Conservation (phyloP, 2,888 invertebrate species). For the Eulithis prunata region DNA sequence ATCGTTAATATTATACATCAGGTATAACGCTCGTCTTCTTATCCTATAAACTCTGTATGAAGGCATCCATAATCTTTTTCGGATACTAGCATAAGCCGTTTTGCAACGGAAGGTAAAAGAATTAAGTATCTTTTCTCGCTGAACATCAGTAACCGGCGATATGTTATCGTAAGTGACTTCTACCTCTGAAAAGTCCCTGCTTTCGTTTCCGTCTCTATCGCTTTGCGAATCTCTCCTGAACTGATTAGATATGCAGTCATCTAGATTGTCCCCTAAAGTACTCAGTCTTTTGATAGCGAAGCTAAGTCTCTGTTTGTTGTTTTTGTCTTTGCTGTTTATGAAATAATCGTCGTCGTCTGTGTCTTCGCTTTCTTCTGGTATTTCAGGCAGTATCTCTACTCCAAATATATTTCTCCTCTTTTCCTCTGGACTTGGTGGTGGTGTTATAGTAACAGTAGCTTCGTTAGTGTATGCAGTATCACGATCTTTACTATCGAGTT, state of each 20-base stretch:
- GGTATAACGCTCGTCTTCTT: conserved; percentile 64
- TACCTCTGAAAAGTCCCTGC: conserved; percentile 66
- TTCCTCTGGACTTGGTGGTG: conserved; percentile 78
- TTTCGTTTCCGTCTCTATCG: conserved; percentile 56
- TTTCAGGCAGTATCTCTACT: conserved; percentile 81
- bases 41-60: conserved; percentile 74
- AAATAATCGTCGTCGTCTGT: conserved; percentile 57
- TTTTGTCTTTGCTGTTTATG: conserved; percentile 45
- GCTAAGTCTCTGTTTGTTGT: conserved; percentile 69
- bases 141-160: conserved; percentile 73
- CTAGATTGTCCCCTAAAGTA: conserved; percentile 77
- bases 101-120: conserved; percentile 76
- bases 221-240: conserved; percentile 67
- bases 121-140: conserved; percentile 74
- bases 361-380: conserved; percentile 80
- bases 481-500: conserved; percentile 53
- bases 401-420: conserved; percentile 77
- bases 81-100: conserved; percentile 69
- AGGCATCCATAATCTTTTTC: conserved; percentile 70
- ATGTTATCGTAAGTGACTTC: conserved; percentile 75
- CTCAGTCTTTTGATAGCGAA: conserved; percentile 80
- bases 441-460: conserved; percentile 65
- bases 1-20: conserved; percentile 71
- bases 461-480: conserved; percentile 53
- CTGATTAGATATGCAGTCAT: conserved; percentile 77